phyloP scores from a whole-genome alignment of 1,140 invertebrate genomes.

The Pseudomyrmex sp. region DNA sequence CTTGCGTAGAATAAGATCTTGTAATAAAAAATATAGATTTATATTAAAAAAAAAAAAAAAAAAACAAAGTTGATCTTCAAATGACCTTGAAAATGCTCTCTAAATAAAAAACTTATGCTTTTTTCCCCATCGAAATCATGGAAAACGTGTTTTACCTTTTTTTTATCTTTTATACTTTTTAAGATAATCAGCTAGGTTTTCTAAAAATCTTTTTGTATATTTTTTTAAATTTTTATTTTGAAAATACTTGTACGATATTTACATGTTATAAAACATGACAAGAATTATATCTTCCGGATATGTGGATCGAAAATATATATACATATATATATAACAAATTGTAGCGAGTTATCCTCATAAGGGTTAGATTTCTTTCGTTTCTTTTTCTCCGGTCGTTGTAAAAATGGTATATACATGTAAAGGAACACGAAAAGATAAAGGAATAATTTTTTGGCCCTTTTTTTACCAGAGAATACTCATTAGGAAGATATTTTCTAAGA shows the following conservation, averaged over 20 bases:
- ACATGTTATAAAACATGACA: conserved; percentile 34
- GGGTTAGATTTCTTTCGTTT: background rate
- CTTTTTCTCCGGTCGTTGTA: conserved; percentile 24
- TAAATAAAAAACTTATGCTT: too few species aligned
- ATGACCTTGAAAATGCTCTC: too few species aligned
- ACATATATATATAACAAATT: conserved; percentile 47
- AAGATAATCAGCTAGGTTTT: too few species aligned
- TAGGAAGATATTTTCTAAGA: conserved; percentile 11
- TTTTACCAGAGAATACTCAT: conserved; percentile 32
- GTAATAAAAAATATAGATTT: too few species aligned
- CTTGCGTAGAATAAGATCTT: too few species aligned
- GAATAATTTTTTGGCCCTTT: background rate
- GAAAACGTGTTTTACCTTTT: too few species aligned
- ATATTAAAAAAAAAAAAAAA: too few species aligned
- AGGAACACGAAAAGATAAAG: conserved; percentile 15
- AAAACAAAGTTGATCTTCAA: too few species aligned
- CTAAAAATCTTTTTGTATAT: too few species aligned
- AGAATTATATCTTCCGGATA: conserved; percentile 31
- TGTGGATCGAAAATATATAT: background rate
- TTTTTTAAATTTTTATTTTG: background rate
- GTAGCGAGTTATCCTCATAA: conserved; percentile 3
- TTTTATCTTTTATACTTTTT: too few species aligned
- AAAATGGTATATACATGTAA: conserved; percentile 32
- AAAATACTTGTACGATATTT: conserved; percentile 35
- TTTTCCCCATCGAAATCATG: too few species aligned